phyloP scores from a whole-genome alignment of 2,888 invertebrate genomes.

The Anodontia alba region DNA sequence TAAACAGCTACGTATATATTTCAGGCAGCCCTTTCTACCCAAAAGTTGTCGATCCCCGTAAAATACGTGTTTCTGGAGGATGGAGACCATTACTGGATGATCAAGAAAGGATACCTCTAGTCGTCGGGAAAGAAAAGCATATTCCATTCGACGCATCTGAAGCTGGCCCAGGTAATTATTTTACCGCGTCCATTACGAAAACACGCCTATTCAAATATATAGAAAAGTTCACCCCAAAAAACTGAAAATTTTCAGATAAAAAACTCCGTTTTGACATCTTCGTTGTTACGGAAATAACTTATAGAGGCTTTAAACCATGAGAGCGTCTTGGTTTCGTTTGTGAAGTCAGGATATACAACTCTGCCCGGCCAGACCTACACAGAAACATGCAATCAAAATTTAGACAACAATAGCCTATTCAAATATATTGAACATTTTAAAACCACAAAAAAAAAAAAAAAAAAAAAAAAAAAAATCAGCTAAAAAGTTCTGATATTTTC shows the following conservation, averaged over 20 bases:
- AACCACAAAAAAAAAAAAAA: too few species aligned
- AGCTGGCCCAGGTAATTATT: conserved; percentile 90
- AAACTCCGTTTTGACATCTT: conserved; percentile 88
- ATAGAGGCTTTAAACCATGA: conserved; percentile 92
- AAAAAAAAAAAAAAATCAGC: too few species aligned
- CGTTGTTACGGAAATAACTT: conserved; percentile 86
- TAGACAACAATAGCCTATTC: too few species aligned
- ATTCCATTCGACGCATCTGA: conserved; percentile 94
- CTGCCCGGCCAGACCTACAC: conserved; percentile 87
- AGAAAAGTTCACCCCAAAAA: too few species aligned
- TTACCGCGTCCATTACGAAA: too few species aligned
- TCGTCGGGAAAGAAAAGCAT: conserved; percentile 85
- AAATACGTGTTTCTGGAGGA: conserved; percentile 92
- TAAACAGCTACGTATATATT: conserved; percentile 18
- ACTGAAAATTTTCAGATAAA: too few species aligned
- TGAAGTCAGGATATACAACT: conserved; percentile 91
- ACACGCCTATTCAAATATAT: too few species aligned
- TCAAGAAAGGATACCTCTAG: conserved; percentile 85
- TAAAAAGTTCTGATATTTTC: too few species aligned
- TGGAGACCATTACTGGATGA: conserved; percentile 93
- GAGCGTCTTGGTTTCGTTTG: conserved; percentile 89
- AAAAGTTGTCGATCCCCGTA: conserved; percentile 90
- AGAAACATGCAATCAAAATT: not conserved
- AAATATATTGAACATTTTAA: too few species aligned
- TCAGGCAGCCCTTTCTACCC: conserved; percentile 94